Evolutionary conservation across 2,888 invertebrate genomes (phyloP), one percentile per base, ranked within the genome.

Genomic region (Epirrhoe tristata): DNA sequence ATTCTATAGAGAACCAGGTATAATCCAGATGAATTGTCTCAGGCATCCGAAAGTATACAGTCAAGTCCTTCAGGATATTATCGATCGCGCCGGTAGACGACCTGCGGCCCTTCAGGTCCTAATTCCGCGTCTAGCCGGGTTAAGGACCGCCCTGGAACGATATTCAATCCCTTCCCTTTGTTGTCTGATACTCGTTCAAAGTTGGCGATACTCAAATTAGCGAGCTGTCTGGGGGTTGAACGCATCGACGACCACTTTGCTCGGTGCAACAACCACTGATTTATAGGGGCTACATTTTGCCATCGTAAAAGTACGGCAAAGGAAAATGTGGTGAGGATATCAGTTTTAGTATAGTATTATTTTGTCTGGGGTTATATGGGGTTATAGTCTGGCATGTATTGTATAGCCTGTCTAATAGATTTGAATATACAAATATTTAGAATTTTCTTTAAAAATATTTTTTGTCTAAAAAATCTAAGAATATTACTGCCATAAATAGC

Each of bases 101-200:
- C 80, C 81, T 77, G 57, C 71, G 68, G 58, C 74, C 68, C 73
- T 67, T 17, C 58, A 58, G 59, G 36, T 64, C 69, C 66, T 75
- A 78, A 83, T 81, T 80, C 81, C 76, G 76, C 69, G 87, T 86
- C 87, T 86, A 87, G 85, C 71, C 68, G 63, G 85, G 82, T 76
- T 76, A 82, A 83, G 74, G 81, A 82, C 83, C 84, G 73, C 70
- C 67, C 63, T 58, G 67, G 67, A 70, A 68, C 74, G 72, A 70
- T 74, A 73, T 74, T 72, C 75, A 69, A 70, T 60, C 72, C 66
- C 75, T 74, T 77, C 70, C 69, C 80, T 79, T 79, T 82, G 81
- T 80, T 75, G 82, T 81, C 80, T 81, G 75, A 67, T 69, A 43
- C 62, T 53, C 48, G 43, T 50, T 50, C 36, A 24, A 53, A 43